Base-by-base conservation (phyloP, 92 coral and sea anemone genomes). In the Phenganax subtilis region DNA sequence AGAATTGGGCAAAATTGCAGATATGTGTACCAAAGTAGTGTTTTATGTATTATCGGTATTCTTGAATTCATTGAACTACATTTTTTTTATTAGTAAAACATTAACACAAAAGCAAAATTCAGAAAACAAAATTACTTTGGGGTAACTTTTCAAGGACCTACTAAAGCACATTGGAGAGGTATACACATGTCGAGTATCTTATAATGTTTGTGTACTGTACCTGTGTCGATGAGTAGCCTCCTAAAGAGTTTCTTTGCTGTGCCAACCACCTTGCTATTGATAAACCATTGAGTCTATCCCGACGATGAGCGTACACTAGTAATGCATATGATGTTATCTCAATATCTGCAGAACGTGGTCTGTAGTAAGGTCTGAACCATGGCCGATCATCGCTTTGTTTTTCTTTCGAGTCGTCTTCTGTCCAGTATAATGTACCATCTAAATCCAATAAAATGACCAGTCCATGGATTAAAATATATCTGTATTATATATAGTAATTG, bases 191-290 rank as follows among this genome's bases (percentile, higher is more conserved):
- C 47, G 47, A 37, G 47, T 5, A 37, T 37, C 47, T 37, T 37
- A 37, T 1, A 37, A 37, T 37, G 25, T 37, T 37, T 37, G 47
- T 37, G 47, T 37, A 37, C 47, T 37, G 47, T 37, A 37, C 47
- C 96, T 92, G 97, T 53, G 98, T 94, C 9, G 98, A 94, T 7
- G 96, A 77, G 80, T 92, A 94, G 0, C 98, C 97, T 14, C 98
- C 98, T 5, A 92, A 71, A 0, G 97, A 88, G 75, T 94, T 94
- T 75, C 98, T 85, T 85, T 94, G 98, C 56, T 87, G 90, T 6
- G 98, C 88, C 9, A 94, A 85, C 98, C 98, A 94, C 70, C 98
- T 85, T 7, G 87, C 88, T 81, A 94, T 90, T 73, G 92, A 84
- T 52, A 94, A 88, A 28, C 91, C 94, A 12, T 82, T 74, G 59